Evolutionary conservation across 2,888 invertebrate genomes (phyloP).

Genomic region (Dysmachus trigonus): DNA sequence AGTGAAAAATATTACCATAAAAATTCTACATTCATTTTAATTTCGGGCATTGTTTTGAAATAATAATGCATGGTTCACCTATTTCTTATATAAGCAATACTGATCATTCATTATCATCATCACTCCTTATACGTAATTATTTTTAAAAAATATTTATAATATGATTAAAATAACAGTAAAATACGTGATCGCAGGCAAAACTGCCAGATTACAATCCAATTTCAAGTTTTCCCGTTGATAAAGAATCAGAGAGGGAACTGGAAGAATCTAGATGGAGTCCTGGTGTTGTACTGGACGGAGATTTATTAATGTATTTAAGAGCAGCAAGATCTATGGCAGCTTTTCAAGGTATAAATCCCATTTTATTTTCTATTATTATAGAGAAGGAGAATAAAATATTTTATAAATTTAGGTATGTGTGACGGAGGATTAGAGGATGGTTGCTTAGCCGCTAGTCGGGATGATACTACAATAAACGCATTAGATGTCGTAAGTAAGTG

Average conservation of each 20-base stretch:
- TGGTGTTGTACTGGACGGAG: slow-evolving; percentile 90
- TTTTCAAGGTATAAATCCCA: slow-evolving; percentile 75
- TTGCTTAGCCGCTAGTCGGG: slow-evolving; percentile 94
- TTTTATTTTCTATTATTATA: neutral
- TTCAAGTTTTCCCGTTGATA: slow-evolving; percentile 66
- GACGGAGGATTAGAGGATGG: slow-evolving; percentile 98
- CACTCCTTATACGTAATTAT: slow-evolving; percentile 5
- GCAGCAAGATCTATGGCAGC: slow-evolving; percentile 98
- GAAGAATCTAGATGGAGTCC: slow-evolving; percentile 97
- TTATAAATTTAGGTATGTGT: slow-evolving; percentile 89
- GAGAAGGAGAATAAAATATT: neutral
- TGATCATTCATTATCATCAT: slow-evolving; percentile 46
- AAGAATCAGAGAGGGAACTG: slow-evolving; percentile 65
- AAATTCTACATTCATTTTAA: neutral
- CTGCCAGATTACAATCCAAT: slow-evolving; percentile 67
- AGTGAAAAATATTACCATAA: neutral
- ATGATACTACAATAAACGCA: slow-evolving; percentile 97
- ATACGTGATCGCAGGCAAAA: slow-evolving; percentile 60
- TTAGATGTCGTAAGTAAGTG: slow-evolving; percentile 79
- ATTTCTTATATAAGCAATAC: slow-evolving; percentile 20
- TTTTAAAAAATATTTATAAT: slow-evolving; percentile 2
- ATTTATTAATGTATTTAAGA: slow-evolving; percentile 96
- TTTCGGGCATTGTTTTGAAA: neutral
- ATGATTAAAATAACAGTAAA: slow-evolving; percentile 5
- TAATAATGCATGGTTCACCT: slow-evolving; percentile 44